Conservation (phyloP, 1,140 invertebrate species). For the Aphaenogaster ashmeadi region DNA sequence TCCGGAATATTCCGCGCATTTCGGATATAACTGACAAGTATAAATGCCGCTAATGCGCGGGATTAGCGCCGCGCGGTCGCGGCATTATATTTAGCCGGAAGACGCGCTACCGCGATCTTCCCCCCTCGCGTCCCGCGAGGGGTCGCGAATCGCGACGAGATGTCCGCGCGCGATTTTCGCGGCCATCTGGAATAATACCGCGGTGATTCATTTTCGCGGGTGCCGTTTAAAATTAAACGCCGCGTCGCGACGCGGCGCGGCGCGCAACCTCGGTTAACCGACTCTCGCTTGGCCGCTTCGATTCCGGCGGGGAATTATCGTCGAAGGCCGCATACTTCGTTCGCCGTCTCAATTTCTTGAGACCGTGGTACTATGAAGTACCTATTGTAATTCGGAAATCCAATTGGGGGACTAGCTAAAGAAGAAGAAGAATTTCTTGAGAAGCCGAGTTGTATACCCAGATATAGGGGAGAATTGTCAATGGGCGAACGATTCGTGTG, state of each 20-base stretch:
- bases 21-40: conserved; percentile 16
- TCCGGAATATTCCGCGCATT: neutral
- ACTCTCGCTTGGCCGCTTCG: conserved; percentile 43
- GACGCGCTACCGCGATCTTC: neutral
- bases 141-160: neutral
- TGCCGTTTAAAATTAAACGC: conserved; percentile 54
- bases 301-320: conserved; percentile 11
- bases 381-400: too few relatives aligned
- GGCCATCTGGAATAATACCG: conserved; percentile 68
- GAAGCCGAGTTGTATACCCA: too few relatives aligned
- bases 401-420: too few relatives aligned
- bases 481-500: neutral
- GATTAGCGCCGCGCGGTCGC: neutral
- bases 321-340: neutral
- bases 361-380: too few relatives aligned
- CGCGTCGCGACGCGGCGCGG: neutral
- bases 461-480: neutral
- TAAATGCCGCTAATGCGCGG: neutral
- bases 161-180: conserved; percentile 39
- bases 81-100: conserved; percentile 8
- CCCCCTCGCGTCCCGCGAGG: neutral
- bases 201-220: conserved; percentile 27
- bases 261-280: conserved; percentile 73
- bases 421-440: too few relatives aligned
- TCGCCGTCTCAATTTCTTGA: too few relatives aligned